These are phyloP conservation scores for Danaus chrysippus DNA, from an alignment of 2,888 invertebrate genomes.

Conservation along the genomic window DNA sequence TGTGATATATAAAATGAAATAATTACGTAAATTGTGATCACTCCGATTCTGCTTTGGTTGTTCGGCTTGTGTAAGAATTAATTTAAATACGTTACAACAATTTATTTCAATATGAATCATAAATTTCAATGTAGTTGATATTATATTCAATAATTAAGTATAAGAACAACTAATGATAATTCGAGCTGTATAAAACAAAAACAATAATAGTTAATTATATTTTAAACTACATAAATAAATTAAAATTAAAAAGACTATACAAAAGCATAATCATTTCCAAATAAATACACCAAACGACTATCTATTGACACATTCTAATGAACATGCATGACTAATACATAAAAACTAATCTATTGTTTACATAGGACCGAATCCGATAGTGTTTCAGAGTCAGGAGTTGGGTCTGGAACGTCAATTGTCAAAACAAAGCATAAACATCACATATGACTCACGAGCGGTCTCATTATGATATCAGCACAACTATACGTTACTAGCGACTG, in stretches of 20 bases:
- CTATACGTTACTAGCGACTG: conserved; percentile 42
- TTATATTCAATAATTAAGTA: too few species aligned
- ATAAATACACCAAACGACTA: neutral
- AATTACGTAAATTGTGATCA: conserved; percentile 30
- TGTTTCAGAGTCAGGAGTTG: too few species aligned
- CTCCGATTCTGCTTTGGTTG: conserved; percentile 20
- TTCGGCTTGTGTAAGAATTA: conserved; percentile 9
- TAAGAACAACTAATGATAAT: too few species aligned
- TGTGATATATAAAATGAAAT: too few species aligned
- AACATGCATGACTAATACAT: conserved; percentile 56
- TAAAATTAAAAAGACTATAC: neutral
- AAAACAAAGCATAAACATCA: conserved; percentile 74
- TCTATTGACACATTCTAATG: conserved; percentile 20
- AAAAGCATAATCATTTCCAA: neutral
- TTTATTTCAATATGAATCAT: too few species aligned
- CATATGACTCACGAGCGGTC: conserved; percentile 74
- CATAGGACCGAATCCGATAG: conserved; percentile 39
- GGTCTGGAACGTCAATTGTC: conserved; percentile 43
- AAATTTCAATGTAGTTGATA: too few species aligned
- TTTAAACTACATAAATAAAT: neutral
- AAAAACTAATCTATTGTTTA: conserved; percentile 51
- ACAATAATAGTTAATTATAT: too few species aligned
- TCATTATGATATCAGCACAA: conserved; percentile 74
- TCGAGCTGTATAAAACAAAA: too few species aligned
- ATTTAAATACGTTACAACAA: too few species aligned